Conservation (phyloP, 2,888 invertebrate genomes). For the Patella depressa region DNA sequence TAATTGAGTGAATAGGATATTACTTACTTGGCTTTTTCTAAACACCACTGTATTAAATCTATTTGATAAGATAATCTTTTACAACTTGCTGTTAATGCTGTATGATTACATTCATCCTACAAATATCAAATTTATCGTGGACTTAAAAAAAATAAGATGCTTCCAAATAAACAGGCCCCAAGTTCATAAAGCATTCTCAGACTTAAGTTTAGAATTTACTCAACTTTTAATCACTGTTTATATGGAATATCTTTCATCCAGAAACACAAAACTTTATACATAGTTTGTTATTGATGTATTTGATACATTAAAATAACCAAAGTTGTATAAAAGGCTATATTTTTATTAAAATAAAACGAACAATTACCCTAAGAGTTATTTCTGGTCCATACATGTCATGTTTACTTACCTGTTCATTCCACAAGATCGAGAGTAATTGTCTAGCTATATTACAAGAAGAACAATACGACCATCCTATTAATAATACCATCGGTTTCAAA, state of each 20-base stretch:
- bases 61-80: conserved; percentile 62
- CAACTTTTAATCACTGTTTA: too few relatives aligned
- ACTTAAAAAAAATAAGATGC: too few relatives aligned
- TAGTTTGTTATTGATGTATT: too few relatives aligned
- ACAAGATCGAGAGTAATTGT: conserved; percentile 55
- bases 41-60: conserved; percentile 66
- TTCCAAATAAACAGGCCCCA: too few relatives aligned
- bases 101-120: conserved; percentile 46
- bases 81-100: conserved; percentile 55
- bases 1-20: background rate
- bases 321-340: too few relatives aligned
- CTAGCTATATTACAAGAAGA: conserved; percentile 53
- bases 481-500: conserved; percentile 60
- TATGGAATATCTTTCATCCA: too few relatives aligned
- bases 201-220: too few relatives aligned
- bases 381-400: too few relatives aligned
- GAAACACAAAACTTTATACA: too few relatives aligned
- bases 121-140: conserved; percentile 13
- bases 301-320: too few relatives aligned
- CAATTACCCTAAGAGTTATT: background rate
- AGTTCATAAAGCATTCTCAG: too few relatives aligned
- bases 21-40: conserved; percentile 63
- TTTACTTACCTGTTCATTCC: conserved; percentile 49
- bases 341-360: too few relatives aligned
- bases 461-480: conserved; percentile 65